Percentiles rank a stretch among this genome's conserved stretches.
Conservation (phyloP, 2,797 vertebrate genomes). For the Poliocrania exsul region DNA sequence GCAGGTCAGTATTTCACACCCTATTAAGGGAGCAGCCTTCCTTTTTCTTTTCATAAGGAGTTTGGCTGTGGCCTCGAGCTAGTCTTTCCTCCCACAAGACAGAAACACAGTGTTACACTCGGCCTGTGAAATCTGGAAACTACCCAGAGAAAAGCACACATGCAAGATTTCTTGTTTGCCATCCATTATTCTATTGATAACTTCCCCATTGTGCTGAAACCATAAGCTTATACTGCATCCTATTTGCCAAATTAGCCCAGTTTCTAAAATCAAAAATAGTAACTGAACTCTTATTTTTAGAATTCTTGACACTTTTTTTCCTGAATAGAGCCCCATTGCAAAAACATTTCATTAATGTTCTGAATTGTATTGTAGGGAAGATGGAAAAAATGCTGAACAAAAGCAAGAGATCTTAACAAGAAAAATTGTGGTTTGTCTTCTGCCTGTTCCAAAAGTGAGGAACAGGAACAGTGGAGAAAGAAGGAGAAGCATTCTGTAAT, state of each 20-base stretch:
- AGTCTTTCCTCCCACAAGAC: slow-evolving; percentile 8
- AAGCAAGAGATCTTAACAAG: neutral
- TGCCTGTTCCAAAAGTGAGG: neutral
- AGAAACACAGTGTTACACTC: neutral
- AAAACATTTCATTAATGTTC: neutral
- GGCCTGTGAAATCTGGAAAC: slow-evolving; percentile 6
- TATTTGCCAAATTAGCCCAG: neutral
- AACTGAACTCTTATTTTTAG: neutral
- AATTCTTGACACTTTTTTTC: neutral
- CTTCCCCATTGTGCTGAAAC: neutral
- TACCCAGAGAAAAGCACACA: neutral
- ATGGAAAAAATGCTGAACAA: neutral
- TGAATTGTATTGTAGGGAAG: neutral
- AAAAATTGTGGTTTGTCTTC: neutral
- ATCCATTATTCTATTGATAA: neutral
- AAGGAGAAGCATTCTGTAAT: neutral
- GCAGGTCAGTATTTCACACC: slow-evolving; percentile 15
- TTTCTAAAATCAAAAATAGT: neutral
- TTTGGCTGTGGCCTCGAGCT: neutral
- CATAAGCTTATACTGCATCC: neutral
- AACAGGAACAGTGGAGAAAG: neutral
- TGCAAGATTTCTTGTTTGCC: neutral
- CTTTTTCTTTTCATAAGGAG: neutral
- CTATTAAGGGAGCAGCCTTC: neutral
- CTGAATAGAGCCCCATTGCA: neutral